These are phyloP conservation scores for Cynoglossus semilaevis DNA, from an alignment of 2,113 vertebrate genomes.

Conservation along the genomic window DNA sequence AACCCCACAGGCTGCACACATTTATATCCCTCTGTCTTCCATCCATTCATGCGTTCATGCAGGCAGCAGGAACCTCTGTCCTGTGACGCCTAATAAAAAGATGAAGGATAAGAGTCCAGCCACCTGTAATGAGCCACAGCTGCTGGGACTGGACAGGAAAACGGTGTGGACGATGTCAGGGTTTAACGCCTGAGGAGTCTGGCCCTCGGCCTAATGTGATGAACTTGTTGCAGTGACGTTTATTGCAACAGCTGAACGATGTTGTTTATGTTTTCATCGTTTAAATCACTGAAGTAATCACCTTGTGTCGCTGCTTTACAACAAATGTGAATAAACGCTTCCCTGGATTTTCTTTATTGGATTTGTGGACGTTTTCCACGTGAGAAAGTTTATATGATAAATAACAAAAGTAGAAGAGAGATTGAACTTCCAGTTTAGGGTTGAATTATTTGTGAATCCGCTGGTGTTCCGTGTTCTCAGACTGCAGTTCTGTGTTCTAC, in stretches of 20 bases:
- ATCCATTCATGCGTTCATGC: constrained; percentile 37
- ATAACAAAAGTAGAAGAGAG: no score
- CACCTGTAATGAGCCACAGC: constrained; percentile 33
- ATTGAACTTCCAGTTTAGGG: no score
- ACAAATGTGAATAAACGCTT: constrained; percentile 1
- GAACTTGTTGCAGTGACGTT: constrained; percentile 44
- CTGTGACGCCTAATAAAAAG: constrained; percentile 35
- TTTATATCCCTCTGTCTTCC: constrained; percentile 1
- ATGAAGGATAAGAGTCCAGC: constrained; percentile 37
- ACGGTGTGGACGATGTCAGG: constrained; percentile 29
- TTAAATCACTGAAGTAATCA: constrained; percentile 8
- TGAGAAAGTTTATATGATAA: no score
- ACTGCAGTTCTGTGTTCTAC: no score
- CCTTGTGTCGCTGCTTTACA: constrained; percentile 1
- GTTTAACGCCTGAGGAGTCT: constrained; percentile 44
- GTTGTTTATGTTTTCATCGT: constrained; percentile 17
- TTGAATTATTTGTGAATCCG: no score
- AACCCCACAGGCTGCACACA: constrained; percentile 12
- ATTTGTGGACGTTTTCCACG: no score
- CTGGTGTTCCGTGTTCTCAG: no score
- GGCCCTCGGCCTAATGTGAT: constrained; percentile 45
- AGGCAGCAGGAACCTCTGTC: constrained; percentile 22
- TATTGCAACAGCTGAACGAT: constrained; percentile 6
- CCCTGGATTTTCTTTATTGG: not conserved
- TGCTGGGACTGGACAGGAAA: constrained; percentile 28